Base-by-base conservation (phyloP, 2,797 vertebrate genomes). In the Odontamblyopus lacepedii region DNA sequence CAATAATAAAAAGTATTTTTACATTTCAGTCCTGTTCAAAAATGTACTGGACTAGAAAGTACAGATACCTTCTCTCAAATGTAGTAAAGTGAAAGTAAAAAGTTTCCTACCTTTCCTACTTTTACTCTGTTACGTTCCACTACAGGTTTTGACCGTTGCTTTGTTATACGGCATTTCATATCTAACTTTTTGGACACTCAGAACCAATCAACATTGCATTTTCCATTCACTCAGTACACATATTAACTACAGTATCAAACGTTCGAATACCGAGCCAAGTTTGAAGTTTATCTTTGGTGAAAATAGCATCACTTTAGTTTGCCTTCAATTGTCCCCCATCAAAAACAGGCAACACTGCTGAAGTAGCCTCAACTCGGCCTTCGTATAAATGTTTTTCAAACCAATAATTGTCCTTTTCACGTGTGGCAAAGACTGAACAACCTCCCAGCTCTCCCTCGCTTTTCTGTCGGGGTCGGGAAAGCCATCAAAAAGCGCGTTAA, bases 401-500 rank as follows among this genome's bases (percentile, higher is more conserved):
- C 86, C 87, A 93, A 91, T 91, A 93, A 94, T 95, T 95, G 92
- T 92, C 93, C 91, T 95, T 95, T 95, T 94, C 86, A 79, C 92
- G 90, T 91, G 90, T 87, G 83, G 88, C 89, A 83, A 85, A 88
- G 91, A 89, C 81, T 83, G 79, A 81, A 83, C 78, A 59, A 83
- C 85, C 82, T 85, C 83, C 78, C 80, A 82, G 71, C 41, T 77
- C 71, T 65, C 13, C 26, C 65, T 71, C 74, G 82, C 76, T 63
- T 76, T 86, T 87, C 69, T 44, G 27, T 68, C 61, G 67, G 32
- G 53, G 53, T 56, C 71, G 32, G 41, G 61, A 64, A 76, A 75
- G 83, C 92, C 89, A 87, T 91, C 82, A 76, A 83, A 90, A 83
- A 84, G 86, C 85, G 82, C 91, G 93, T 93, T 95, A 93, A 94